Conservation (phyloP, 2,113 vertebrate species). For the Gymnarchus niloticus region DNA sequence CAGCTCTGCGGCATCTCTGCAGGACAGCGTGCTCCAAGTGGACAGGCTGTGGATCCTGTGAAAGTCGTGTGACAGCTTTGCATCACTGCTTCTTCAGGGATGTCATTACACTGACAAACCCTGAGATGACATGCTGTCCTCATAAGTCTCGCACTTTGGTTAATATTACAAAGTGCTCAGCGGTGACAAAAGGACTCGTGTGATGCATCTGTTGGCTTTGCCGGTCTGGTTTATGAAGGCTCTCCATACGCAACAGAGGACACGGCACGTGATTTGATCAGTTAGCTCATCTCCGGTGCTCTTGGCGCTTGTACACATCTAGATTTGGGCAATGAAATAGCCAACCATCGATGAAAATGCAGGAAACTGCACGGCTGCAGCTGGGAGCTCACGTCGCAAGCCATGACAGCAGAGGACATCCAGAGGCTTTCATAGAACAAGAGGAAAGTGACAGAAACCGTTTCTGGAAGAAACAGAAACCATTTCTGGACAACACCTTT, state of each 20-base stretch:
- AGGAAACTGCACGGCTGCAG: not conserved
- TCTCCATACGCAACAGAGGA: too few relatives aligned
- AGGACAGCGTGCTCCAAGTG: too few relatives aligned
- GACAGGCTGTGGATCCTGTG: too few relatives aligned
- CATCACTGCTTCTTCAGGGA: not conserved
- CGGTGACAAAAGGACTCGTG: too few relatives aligned
- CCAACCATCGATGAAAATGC: not conserved
- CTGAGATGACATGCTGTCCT: not conserved
- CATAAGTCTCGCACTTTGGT: too few relatives aligned
- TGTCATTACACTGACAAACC: not conserved
- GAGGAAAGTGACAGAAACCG: not conserved
- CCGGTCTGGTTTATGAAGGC: too few relatives aligned
- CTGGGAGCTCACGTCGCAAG: not conserved
- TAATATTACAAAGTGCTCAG: too few relatives aligned
- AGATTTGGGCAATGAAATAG: too few relatives aligned
- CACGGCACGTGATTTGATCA: not conserved
- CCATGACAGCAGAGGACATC: not conserved
- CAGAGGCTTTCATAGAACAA: not conserved
- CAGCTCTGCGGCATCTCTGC: not conserved
- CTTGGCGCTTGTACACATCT: too few relatives aligned
- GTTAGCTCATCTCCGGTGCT: too few relatives aligned
- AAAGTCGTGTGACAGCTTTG: not conserved
- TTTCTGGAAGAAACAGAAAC: not conserved
- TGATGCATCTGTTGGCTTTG: too few relatives aligned
- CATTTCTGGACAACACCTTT: not conserved